Conservation (phyloP, 2,888 invertebrate genomes). For the Hirtodrosophila alboralis region DNA sequence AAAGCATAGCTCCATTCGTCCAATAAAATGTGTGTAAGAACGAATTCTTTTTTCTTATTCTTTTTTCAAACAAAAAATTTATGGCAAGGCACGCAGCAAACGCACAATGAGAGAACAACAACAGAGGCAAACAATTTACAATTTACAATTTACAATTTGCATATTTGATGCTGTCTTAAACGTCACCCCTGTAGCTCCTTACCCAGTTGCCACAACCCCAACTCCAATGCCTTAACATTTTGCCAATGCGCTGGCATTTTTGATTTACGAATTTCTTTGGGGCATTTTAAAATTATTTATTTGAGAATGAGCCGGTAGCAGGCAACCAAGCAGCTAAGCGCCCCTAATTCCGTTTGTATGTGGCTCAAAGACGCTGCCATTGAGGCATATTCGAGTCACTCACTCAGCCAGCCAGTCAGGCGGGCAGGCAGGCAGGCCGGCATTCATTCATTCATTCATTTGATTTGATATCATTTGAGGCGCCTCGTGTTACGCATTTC, state of each 20-base stretch:
- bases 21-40: slow-evolving; percentile 53
- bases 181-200: slow-evolving; percentile 28
- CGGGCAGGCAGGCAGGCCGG: slow-evolving; percentile 18
- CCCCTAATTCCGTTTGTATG: slow-evolving; percentile 48
- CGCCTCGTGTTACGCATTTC: slow-evolving; percentile 60
- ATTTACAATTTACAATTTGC: slow-evolving; percentile 64
- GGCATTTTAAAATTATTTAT: slow-evolving; percentile 59
- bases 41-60: slow-evolving; percentile 12
- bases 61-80: slow-evolving; percentile 28
- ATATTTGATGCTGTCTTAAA: slow-evolving; percentile 66
- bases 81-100: slow-evolving; percentile 32
- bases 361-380: slow-evolving; percentile 26
- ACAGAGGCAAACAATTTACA: slow-evolving; percentile 44
- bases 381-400: slow-evolving; percentile 46
- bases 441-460: slow-evolving; percentile 60
- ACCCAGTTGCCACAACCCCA: not conserved
- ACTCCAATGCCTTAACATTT: slow-evolving; percentile 41
- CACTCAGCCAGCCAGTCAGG: slow-evolving; percentile 22
- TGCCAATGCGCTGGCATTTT: slow-evolving; percentile 65
- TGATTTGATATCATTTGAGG: slow-evolving; percentile 69
- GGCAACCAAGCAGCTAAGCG: slow-evolving; percentile 52
- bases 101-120: slow-evolving; percentile 22
- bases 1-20: slow-evolving; percentile 38
- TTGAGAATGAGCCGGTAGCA: slow-evolving; percentile 32
- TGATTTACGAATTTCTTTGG: slow-evolving; percentile 65